Evolutionary conservation across 2,797 vertebrate species (phyloP).

Genomic region (Phataginus tricuspis): DNA sequence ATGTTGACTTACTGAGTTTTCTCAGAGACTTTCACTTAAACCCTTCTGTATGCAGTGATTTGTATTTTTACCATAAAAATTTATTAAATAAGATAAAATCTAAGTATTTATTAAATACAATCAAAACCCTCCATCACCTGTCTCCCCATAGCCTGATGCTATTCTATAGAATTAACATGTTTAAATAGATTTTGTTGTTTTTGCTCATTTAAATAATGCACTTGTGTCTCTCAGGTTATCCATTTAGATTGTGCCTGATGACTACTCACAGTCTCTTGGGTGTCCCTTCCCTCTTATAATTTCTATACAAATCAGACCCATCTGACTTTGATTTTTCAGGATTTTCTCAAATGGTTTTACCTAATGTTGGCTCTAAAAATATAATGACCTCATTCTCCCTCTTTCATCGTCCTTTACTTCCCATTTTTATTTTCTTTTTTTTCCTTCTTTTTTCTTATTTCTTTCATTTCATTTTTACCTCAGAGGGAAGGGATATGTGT

Average conservation of each 20-base stretch:
- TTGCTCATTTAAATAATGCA: not conserved
- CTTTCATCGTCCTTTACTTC: accelerated
- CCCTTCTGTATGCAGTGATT: not conserved
- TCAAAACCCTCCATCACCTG: not conserved
- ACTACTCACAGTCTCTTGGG: not conserved
- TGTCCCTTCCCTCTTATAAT: not conserved
- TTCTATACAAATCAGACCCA: not conserved
- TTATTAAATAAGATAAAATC: conserved; percentile 5
- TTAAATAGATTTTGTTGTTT: not conserved
- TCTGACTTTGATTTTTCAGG: not conserved
- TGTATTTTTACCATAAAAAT: not conserved
- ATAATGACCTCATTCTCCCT: not conserved
- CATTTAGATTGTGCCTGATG: not conserved
- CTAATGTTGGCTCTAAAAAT: not conserved
- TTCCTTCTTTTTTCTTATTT: not conserved
- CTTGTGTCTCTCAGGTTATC: not conserved
- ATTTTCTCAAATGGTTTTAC: not conserved
- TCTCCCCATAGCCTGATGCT: not conserved
- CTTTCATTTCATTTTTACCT: not conserved
- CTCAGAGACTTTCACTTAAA: conserved; percentile 13
- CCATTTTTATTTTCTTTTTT: not conserved
- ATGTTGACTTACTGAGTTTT: not conserved
- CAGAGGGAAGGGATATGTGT: not conserved
- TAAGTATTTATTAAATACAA: conserved; percentile 11
- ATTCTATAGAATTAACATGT: not conserved